Percentiles rank a stretch among this genome's conserved stretches.
Conservation (phyloP, 2,113 vertebrate species). For the Gavia stellata region DNA sequence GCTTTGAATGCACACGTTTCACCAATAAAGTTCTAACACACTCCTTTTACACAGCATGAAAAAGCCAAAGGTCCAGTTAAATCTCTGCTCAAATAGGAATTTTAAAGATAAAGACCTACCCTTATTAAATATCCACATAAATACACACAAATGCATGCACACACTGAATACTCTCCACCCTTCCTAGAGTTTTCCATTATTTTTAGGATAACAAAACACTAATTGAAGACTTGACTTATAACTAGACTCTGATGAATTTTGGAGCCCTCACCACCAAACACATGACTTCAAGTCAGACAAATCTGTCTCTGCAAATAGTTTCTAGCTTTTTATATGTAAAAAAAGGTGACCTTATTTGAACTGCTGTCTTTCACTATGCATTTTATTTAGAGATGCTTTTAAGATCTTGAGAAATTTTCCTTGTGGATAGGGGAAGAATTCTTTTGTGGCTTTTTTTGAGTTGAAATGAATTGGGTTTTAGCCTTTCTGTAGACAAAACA, state of each 20-base stretch:
- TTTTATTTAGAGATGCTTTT: conserved; percentile 27
- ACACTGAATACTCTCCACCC: not conserved
- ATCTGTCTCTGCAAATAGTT: not conserved
- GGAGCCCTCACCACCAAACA: not conserved
- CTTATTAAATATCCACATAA: not conserved
- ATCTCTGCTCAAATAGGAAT: not conserved
- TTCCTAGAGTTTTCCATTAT: not conserved
- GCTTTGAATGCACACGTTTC: not conserved
- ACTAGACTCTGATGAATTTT: not conserved
- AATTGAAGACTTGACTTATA: not conserved
- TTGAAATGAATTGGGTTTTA: not conserved
- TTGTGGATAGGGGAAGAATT: not conserved
- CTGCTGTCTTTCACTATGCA: not conserved
- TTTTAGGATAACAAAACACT: not conserved
- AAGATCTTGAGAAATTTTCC: not conserved
- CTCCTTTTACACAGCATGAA: not conserved
- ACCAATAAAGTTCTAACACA: not conserved
- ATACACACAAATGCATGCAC: not conserved
- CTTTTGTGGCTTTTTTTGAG: not conserved
- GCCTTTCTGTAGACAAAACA: not conserved
- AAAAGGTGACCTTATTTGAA: not conserved
- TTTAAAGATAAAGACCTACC: not conserved
- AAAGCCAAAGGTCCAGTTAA: not conserved
- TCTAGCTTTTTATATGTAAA: not conserved
- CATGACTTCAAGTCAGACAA: not conserved